Evolutionary conservation across 1,140 invertebrate species (phyloP), one percentile per base, ranked within the genome.

Genomic region (Drosophila kurseongensis): DNA sequence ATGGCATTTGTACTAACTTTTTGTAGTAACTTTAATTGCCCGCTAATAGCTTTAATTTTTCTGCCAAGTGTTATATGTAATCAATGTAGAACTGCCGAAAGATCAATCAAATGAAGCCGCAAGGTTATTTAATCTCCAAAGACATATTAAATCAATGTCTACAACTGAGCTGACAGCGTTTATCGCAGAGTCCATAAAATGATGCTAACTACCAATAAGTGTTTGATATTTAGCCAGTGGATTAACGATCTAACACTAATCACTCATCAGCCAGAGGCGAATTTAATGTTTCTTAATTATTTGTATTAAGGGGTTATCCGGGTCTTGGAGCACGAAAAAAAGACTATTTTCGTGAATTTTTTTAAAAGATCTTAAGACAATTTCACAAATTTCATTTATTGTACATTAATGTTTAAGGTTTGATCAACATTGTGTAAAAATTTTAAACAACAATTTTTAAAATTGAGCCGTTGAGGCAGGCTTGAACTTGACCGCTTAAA

Each of bases 21-120:
- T 42, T 71, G 47, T 52, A 65, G 16, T 50, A 52, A 67, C 62
- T 80, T 71, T 62, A 82, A 86, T 82, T 86, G 57, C 75, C 4
- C 56, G 50, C 76, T 83, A 86, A 86, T 83, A 76, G 67, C 41
- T 79, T 67, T 66, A 66, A 69, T 81, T 48, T 68, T 41, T 42
- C 59, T 62, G 52, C 52, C 65, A 73, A 79, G 67, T 78, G 69
- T 57, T 58, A 57, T 48, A 62, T 16, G 23, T 71, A 55, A 18
- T 58, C 5, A 40, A 13, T 57, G 42, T 61, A 45, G 60, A 54
- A 57, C 61, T 42, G 23, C 51, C 66, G 61, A 68, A 78, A 61
- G 9, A 41, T 38, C 23, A 10, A 61, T 61, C 65, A 61, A 61
- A 51, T 36, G 16, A 40, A 13, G 45, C 27, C 38, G 60, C 67